Evolutionary conservation across 2,113 vertebrate genomes (phyloP).

Genomic region (Prionailurus viverrinus): DNA sequence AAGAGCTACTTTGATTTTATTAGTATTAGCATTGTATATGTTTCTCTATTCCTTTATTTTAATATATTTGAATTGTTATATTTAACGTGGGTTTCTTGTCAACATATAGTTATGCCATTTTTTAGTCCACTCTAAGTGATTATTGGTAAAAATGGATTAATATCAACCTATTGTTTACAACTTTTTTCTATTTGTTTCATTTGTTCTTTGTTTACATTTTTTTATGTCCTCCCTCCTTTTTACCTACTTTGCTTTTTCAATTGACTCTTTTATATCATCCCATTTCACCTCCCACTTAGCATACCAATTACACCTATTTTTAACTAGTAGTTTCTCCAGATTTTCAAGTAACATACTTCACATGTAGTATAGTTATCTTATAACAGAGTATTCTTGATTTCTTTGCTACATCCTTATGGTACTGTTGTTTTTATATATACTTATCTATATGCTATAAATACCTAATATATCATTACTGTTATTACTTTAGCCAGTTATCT

Average conservation of each 20-base stretch:
- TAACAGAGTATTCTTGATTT: neutral
- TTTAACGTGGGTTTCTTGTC: neutral
- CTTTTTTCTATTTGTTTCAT: neutral
- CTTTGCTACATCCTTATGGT: neutral
- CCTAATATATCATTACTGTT: too few species aligned
- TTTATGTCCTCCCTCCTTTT: neutral
- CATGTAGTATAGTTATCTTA: neutral
- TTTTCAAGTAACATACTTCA: neutral
- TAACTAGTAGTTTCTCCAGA: neutral
- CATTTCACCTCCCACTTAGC: neutral
- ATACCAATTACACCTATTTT: neutral
- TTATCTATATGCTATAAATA: neutral
- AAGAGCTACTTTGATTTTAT: neutral
- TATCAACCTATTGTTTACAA: neutral
- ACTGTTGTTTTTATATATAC: neutral
- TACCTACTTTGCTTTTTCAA: neutral
- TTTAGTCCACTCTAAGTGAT: neutral
- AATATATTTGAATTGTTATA: neutral
- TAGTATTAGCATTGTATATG: neutral
- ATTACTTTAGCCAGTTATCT: neutral
- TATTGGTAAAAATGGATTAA: neutral
- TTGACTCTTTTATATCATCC: neutral
- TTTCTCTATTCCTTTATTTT: neutral
- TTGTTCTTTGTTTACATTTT: neutral
- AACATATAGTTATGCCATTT: neutral